Evolutionary conservation across 2,888 invertebrate species (phyloP).

Genomic region (Elegia similella): DNA sequence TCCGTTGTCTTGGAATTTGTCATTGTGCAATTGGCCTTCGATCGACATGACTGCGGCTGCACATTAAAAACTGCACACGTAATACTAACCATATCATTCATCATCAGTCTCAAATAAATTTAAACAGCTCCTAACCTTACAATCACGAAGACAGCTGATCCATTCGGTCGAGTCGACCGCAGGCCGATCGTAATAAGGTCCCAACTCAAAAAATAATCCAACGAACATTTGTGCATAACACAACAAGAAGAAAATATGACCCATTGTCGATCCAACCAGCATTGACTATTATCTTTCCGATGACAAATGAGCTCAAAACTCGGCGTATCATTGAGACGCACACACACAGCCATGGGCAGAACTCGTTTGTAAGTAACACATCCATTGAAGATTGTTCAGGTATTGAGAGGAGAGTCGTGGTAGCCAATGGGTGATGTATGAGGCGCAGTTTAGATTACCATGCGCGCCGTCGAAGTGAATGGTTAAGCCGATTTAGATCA

Average conservation of each 20-base stretch:
- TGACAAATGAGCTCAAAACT: conserved; percentile 67
- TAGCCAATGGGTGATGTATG: conserved; percentile 35
- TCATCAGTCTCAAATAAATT: neutral
- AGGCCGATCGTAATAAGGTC: conserved; percentile 1
- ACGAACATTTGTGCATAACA: conserved; percentile 37
- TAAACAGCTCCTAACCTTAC: neutral
- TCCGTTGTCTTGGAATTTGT: neutral
- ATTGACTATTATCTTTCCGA: conserved; percentile 62
- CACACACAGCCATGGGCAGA: conserved; percentile 23
- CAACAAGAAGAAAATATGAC: conserved; percentile 53
- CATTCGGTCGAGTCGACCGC: neutral
- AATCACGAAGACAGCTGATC: neutral
- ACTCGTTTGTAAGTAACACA: conserved; percentile 24
- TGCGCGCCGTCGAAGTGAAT: conserved; percentile 42
- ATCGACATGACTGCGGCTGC: neutral
- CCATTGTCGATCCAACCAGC: conserved; percentile 64
- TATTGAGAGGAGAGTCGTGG: conserved; percentile 19
- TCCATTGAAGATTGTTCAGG: conserved; percentile 44
- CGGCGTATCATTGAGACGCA: conserved; percentile 44
- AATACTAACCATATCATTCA: neutral
- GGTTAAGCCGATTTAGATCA: conserved; percentile 73
- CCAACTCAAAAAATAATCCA: conserved; percentile 25
- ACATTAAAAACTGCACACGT: neutral
- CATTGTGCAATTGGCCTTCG: neutral
- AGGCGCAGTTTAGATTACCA: conserved; percentile 29